Conservation (phyloP, 2,797 vertebrate genomes). For the Sebastes minor region DNA sequence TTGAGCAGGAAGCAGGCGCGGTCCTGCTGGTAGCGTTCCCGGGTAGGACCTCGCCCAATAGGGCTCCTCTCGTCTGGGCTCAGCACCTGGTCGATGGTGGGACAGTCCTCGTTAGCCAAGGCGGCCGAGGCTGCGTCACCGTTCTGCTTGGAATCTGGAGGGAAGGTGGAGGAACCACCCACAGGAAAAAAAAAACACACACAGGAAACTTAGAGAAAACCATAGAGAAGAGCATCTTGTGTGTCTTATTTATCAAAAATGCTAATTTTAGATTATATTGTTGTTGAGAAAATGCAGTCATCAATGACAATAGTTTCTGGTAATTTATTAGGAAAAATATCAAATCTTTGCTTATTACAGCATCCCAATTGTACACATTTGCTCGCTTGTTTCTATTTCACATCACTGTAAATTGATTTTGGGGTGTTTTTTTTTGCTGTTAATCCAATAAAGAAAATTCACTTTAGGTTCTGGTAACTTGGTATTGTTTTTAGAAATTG, state of each 20-base stretch:
- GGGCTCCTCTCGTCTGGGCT: slow-evolving; percentile 92
- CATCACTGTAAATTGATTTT: background rate
- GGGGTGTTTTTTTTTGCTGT: background rate
- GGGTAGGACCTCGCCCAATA: slow-evolving; percentile 75
- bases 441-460: background rate
- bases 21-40: slow-evolving; percentile 91
- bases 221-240: background rate
- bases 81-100: slow-evolving; percentile 93
- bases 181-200: background rate
- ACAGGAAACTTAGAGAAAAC: background rate
- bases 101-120: slow-evolving; percentile 93
- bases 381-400: background rate
- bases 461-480: background rate
- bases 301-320: background rate
- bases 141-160: slow-evolving; percentile 91
- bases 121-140: slow-evolving; percentile 92
- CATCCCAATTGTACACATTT: background rate
- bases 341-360: background rate
- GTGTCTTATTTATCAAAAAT: background rate
- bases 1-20: slow-evolving; percentile 94
- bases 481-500: background rate
- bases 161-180: background rate
- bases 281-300: background rate
- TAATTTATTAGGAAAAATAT: background rate
- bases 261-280: background rate